These are phyloP conservation scores for Aphidius colemani DNA, from an alignment of 2,888 invertebrate species.

Conservation along the genomic window DNA sequence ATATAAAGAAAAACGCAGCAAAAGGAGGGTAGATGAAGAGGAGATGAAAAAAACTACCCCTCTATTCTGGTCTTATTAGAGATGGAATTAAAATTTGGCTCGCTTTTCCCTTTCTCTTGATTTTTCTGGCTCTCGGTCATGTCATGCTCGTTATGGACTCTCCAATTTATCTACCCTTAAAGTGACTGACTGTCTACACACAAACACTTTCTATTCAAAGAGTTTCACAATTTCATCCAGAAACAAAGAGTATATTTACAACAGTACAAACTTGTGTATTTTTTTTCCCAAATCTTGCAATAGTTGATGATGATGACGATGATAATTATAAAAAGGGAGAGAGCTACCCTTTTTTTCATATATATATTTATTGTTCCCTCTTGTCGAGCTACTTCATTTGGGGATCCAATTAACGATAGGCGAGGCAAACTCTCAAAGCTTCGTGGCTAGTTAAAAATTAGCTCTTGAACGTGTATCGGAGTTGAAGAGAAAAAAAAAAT, in stretches of 20 bases:
- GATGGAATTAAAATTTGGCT: conserved; percentile 54
- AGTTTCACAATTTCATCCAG: too few species aligned
- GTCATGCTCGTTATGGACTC: conserved; percentile 43
- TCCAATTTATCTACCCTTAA: conserved; percentile 41
- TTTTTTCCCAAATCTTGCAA: background rate
- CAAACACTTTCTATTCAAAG: background rate
- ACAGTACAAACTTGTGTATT: background rate
- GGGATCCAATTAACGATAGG: conserved; percentile 54
- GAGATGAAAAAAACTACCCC: conserved; percentile 7
- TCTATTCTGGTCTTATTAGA: conserved; percentile 43
- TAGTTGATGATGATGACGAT: conserved; percentile 4
- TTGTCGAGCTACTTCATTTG: conserved; percentile 43
- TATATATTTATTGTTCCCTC: too few species aligned
- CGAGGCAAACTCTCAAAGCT: conserved; percentile 45
- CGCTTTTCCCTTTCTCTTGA: conserved; percentile 30
- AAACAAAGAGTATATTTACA: too few species aligned
- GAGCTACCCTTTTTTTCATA: too few species aligned
- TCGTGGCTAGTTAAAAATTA: conserved; percentile 49
- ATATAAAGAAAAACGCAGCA: conserved; percentile 10
- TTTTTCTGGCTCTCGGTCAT: conserved; percentile 22
- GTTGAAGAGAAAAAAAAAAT: conserved; percentile 19
- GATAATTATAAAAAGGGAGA: too few species aligned
- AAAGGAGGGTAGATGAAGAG: conserved; percentile 18
- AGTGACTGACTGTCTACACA: conserved; percentile 33
- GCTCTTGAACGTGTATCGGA: conserved; percentile 38